Evolutionary conservation across 1,140 invertebrate genomes (phyloP).

Genomic region (Dolichoris vasculosae): DNA sequence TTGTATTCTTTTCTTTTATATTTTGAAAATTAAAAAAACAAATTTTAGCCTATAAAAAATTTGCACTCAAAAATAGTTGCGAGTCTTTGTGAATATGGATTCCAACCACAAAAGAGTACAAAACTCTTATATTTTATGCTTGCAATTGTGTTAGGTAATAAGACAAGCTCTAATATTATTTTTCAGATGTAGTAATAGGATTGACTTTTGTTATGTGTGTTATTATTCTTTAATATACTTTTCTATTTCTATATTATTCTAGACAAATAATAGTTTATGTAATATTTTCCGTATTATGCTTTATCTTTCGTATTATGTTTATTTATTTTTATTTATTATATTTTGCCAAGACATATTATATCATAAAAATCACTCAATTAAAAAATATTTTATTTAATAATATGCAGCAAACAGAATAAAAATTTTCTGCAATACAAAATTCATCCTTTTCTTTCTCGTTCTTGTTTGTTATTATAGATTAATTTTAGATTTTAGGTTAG

Average conservation of each 20-base stretch:
- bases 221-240: conserved; percentile 17
- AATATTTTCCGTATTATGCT: conserved; percentile 38
- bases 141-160: conserved; percentile 48
- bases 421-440: no score
- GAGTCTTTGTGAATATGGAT: conserved; percentile 16
- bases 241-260: conserved; percentile 48
- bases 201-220: no score
- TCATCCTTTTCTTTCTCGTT: no score
- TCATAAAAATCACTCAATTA: not conserved
- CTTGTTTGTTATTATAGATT: no score
- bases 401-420: no score
- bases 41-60: not conserved
- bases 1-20: not conserved
- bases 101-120: not conserved
- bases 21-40: not conserved
- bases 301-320: not conserved
- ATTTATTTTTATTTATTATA: not conserved
- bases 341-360: not conserved
- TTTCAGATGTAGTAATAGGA: not conserved
- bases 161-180: conserved; percentile 48
- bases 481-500: no score
- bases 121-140: conserved; percentile 50
- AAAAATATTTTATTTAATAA: not conserved
- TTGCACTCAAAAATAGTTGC: not conserved
- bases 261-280: conserved; percentile 19